Conservation (phyloP, 2,113 vertebrate genomes). For the Corythoichthys intestinalis region DNA sequence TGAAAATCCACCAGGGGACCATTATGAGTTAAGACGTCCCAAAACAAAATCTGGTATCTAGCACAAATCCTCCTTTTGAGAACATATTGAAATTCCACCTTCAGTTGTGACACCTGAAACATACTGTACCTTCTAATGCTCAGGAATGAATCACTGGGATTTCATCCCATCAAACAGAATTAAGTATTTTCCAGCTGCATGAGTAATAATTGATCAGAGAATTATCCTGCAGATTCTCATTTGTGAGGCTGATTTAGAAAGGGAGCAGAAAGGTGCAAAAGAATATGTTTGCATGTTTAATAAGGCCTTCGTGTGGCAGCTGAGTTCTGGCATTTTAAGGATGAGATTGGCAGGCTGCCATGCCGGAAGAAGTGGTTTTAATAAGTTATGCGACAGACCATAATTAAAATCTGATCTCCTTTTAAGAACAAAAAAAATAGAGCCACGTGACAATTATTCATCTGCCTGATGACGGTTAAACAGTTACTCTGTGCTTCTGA, state of each 20-base stretch:
- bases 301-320: constrained; percentile 30
- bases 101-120: constrained; percentile 14
- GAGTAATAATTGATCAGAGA: constrained; percentile 59
- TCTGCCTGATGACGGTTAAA: constrained; percentile 44
- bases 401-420: constrained; percentile 72
- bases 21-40: constrained; percentile 12
- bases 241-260: constrained; percentile 33
- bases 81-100: constrained; percentile 30
- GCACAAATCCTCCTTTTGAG: constrained; percentile 27
- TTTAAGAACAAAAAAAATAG: constrained; percentile 69
- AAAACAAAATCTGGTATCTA: background rate
- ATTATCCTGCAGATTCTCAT: constrained; percentile 57
- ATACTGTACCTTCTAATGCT: constrained; percentile 25
- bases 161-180: constrained; percentile 50
- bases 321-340: constrained; percentile 46
- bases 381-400: constrained; percentile 71
- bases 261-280: constrained; percentile 56
- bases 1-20: constrained; percentile 18
- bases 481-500: constrained; percentile 15
- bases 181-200: constrained; percentile 42
- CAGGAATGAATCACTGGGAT: constrained; percentile 20
- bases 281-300: constrained; percentile 68
- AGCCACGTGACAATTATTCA: constrained; percentile 68
- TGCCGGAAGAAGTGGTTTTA: constrained; percentile 57
- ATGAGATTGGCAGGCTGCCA: constrained; percentile 67